Evolutionary conservation across 2,113 vertebrate species (phyloP).

Genomic region (Mobula birostris): DNA sequence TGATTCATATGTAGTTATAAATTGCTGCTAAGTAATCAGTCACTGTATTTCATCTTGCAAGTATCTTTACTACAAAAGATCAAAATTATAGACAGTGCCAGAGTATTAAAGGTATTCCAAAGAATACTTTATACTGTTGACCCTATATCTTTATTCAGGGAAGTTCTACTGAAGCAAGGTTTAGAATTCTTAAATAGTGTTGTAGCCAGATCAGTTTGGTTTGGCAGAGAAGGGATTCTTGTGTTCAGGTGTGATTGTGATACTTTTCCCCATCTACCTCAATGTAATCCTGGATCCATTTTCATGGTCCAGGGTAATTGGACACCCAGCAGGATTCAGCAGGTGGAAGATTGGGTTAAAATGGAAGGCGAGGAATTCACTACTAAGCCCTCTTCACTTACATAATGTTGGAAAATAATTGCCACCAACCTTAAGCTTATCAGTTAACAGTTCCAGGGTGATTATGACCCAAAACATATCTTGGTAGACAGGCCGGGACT

Average conservation of each 20-base stretch:
- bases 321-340: neutral
- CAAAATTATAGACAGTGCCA: neutral
- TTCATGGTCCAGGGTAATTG: neutral
- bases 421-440: no score
- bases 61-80: neutral
- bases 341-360: neutral
- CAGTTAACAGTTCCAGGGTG: no score
- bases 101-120: neutral
- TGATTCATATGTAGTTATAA: neutral
- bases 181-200: neutral
- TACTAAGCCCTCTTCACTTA: neutral
- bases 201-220: neutral
- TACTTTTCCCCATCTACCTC: neutral
- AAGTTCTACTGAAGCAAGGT: neutral
- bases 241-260: neutral
- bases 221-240: neutral
- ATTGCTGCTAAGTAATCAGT: neutral
- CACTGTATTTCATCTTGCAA: neutral
- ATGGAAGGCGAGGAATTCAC: neutral
- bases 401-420: neutral
- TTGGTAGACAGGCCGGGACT: no score
- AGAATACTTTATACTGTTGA: neutral
- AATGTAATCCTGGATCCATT: neutral
- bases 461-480: no score
- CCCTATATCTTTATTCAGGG: constrained; percentile 1